Base-by-base conservation (phyloP, 1,140 invertebrate genomes). In the Temnothorax nylanderi region DNA sequence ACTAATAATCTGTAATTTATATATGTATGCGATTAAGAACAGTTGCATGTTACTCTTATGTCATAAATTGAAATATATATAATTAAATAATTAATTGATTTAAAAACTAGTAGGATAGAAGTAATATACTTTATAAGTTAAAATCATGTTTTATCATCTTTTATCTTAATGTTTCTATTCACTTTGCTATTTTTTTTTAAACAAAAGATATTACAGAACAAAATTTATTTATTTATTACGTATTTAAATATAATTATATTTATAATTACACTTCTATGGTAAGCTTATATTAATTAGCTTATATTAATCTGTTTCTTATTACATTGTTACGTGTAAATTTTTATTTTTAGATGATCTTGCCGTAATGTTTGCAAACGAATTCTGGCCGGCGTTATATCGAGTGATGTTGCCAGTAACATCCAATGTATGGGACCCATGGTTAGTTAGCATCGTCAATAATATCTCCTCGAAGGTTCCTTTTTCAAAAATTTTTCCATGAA, bases 341-440 rank as follows among this genome's bases (percentile, higher is more conserved):
- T n/a, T 34, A 78, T 37, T 80, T 80, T 49, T 8, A 80, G 77
- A 26, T 26, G 13, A 80, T 41, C 11, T 67, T 7, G 34, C 44
- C 0, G 2, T 54, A 13, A 18, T 0, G 37, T 67, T 81, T 32
- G 8, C 26, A 7, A 81, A 81, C 8, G 34, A 71, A 32, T 56
- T 41, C 7, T 81, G 77, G 64, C 77, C 64, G 5, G 0, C 0
- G 3, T 1, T 81, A 13, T 71, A 56, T 44, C 64, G 47, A 21
- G 0, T 26, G 0, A 8, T 32, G 34, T 1, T 56, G 1, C 44
- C 77, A 41, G 0, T 2, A 6, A 0, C 16, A 32, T 2, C 4
- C 5, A 3, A 56, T 13, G 5, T 0, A 32, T 77, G 74, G 62
- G 8, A 81, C 2, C 10, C 37, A 44, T 81, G 37, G 34, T 56